Evolutionary conservation across 2,888 invertebrate genomes (phyloP), one percentile per base, ranked within the genome.

Genomic region (Prionchulus punctatus): DNA sequence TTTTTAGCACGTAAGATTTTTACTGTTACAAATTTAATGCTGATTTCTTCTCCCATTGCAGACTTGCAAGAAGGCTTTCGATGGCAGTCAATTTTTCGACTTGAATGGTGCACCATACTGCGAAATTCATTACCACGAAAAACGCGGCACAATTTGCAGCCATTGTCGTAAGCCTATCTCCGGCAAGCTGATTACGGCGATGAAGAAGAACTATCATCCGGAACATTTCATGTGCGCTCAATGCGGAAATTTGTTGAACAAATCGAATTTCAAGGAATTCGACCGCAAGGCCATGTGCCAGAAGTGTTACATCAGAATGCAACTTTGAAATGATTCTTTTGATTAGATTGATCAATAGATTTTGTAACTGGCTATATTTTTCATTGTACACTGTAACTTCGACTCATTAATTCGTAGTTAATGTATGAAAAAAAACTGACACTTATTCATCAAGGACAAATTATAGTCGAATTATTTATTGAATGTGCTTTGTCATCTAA

Each of bases 211-310:
- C 76, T 94, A 90, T 79, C 94, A 96, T 74, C 94, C 94, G 0
- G 92, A 94, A 72, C 94, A 94, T 76, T 96, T 96, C 71, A 90
- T 91, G 1, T 96, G 94, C 77, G 91, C 92, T 23, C 96, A 92
- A 77, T 96, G 96, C 70, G 78, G 92, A 60, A 85, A 91, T 70
- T 92, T 92, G 72, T 79, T 96, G 62, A 94, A 92, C 76, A 94
- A 94, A 72, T 94, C 94, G 66, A 94, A 92, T 0, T 96, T 96
- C 75, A 96, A 96, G 73, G 94, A 96, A 73, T 91, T 94, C 71
- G 91, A 90, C 71, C 91, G 92, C 69, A 92, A 92, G 71, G 92
- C 94, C 1, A 96, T 94, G 74, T 96, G 94, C 73, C 92, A 94
- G 71, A 79, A 80, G 59, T 96, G 94, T 76, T 96, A 92, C 71